Percentiles rank a stretch among this genome's conserved stretches.
Conservation (phyloP, 2,888 invertebrate genomes). For the Leucophenga montana region DNA sequence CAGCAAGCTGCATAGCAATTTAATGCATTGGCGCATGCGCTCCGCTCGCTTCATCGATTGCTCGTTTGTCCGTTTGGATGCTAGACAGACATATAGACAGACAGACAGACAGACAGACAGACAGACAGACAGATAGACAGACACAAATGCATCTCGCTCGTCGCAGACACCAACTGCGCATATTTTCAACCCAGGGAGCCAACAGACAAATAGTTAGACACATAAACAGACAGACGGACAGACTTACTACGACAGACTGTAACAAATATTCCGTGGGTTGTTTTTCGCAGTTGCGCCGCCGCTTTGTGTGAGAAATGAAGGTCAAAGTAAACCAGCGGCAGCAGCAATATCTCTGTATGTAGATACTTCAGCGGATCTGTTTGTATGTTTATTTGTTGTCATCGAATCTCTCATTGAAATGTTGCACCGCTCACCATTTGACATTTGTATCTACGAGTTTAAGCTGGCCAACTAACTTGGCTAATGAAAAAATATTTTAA, state of each 20-base stretch:
- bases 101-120: no score
- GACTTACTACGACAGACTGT: conserved; percentile 1
- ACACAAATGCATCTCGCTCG: background rate
- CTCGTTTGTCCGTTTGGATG: no score
- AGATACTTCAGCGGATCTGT: conserved; percentile 1
- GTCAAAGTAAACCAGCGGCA: conserved; percentile 44
- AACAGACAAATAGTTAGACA: conserved; percentile 13
- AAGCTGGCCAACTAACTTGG: conserved; percentile 44
- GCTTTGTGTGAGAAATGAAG: conserved; percentile 57
- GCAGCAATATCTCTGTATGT: background rate
- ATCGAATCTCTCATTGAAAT: conserved; percentile 29
- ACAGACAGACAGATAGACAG: no score
- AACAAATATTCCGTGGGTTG: conserved; percentile 37
- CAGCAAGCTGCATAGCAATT: background rate
- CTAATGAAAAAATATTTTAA: conserved; percentile 65
- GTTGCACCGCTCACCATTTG: conserved; percentile 49
- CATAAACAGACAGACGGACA: background rate
- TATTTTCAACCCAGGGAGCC: conserved; percentile 17
- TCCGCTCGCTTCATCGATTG: background rate
- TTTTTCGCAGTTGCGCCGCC: conserved; percentile 43
- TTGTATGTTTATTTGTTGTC: conserved; percentile 32
- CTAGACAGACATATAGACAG: no score
- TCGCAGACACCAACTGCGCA: conserved; percentile 20
- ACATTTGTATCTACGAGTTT: conserved; percentile 47
- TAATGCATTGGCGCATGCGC: conserved; percentile 22